Conservation (phyloP, 2,797 vertebrate genomes). For the Rhodeus uyekii region DNA sequence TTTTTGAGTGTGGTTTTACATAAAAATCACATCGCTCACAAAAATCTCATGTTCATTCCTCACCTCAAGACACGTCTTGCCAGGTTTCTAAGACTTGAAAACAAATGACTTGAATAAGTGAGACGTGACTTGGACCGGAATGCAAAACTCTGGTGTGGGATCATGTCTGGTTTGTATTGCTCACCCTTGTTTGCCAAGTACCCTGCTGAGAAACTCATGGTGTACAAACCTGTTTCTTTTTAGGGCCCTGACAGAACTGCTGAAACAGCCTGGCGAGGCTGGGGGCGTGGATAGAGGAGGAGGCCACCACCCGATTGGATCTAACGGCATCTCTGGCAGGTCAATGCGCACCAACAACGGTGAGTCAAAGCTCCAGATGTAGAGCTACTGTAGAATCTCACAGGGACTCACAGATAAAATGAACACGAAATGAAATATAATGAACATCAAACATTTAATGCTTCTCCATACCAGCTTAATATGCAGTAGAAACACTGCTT, state of each 20-base stretch:
- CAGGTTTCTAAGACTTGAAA: neutral
- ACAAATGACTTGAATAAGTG: conserved; percentile 9
- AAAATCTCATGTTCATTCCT: neutral
- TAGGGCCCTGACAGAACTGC: conserved; percentile 90
- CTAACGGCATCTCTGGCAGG: conserved; percentile 79
- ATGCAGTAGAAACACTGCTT: no score
- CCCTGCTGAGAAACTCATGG: conserved; percentile 28
- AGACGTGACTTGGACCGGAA: neutral
- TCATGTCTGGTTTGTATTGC: conserved; percentile 1
- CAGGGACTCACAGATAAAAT: neutral
- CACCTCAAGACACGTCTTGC: neutral
- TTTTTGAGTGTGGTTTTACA: neutral
- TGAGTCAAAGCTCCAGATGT: conserved; percentile 63
- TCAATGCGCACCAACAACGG: conserved; percentile 82
- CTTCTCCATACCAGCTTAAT: no score
- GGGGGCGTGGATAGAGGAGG: conserved; percentile 75
- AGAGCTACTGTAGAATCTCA: neutral
- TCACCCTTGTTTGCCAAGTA: conserved; percentile 15
- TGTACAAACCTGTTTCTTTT: conserved; percentile 11
- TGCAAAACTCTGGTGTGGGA: neutral
- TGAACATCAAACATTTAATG: neutral
- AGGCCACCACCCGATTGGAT: conserved; percentile 85
- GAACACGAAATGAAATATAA: neutral
- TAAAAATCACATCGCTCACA: neutral
- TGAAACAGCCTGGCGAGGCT: conserved; percentile 88